Evolutionary conservation across 2,797 vertebrate genomes (phyloP), one percentile per base, ranked within the genome.

Genomic region (Alauda arvensis): DNA sequence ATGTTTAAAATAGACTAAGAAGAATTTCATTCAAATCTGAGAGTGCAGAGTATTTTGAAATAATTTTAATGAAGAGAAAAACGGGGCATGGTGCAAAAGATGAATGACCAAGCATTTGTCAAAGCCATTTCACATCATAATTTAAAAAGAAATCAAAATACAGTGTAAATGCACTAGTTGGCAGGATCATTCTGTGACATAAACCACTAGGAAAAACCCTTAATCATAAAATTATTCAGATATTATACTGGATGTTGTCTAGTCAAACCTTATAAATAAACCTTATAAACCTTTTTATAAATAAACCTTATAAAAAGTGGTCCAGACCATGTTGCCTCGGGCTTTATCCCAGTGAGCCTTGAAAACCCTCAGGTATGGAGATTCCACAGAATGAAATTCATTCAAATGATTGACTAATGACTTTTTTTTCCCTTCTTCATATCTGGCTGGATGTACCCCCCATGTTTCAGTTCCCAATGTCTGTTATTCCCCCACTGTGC

Each of bases 251-350:
- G 19, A 55, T n/a, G 31, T 61, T 74, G 48, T 61, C 69, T 70
- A 52, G 31, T 29, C 31, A 42, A 83, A 46, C 2, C 10, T 71
- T 46, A 37, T 51, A 42, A 71, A 68, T 79, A 45, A 28, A n/a
- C n/a, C n/a, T n/a, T n/a, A n/a, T n/a, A n/a, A n/a, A n/a, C n/a
- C n/a, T n/a, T n/a, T n/a, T n/a, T n/a, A n/a, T n/a, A n/a, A n/a
- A n/a, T n/a, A 42, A 83, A 46, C 2, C 10, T 71, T 46, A 37
- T 51, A 42, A 71, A 68, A 76, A 88, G 16, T 46, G 24, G 3
- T 71, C 59, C 51, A 79, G 60, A 46, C 10, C 0, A 0, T 42
- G 26, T 37, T 51, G 60, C 39, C 29, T 85, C 0, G 0, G 19
- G 25, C 34, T 82, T 78, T 75, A 75, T 40, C 25, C 34, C 37